These are phyloP conservation scores for Cataglyphis altisquamis DNA, from an alignment of 2,888 invertebrate genomes.

Conservation along the genomic window DNA sequence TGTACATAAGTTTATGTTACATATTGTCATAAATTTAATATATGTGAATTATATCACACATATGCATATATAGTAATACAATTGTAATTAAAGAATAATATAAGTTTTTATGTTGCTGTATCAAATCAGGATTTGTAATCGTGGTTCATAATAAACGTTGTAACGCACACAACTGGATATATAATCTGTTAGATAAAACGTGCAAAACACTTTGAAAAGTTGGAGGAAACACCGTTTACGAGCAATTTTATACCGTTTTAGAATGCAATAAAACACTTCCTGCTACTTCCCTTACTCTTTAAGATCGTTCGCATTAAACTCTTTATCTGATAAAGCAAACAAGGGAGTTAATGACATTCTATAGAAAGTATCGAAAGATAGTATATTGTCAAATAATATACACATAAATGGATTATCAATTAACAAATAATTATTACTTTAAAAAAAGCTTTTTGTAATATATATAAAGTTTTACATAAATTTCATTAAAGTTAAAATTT, in stretches of 20 bases:
- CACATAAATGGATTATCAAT: too few species aligned
- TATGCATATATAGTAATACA: background rate
- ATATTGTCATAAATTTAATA: background rate
- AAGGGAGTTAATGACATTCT: background rate
- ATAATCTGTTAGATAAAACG: constrained; percentile 71
- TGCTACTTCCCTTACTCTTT: constrained; percentile 29
- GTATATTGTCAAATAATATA: background rate
- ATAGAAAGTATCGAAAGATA: background rate
- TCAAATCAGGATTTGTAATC: constrained; percentile 58
- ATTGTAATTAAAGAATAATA: background rate
- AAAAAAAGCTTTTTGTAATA: background rate
- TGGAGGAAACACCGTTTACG: constrained; percentile 64
- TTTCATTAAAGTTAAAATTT: background rate
- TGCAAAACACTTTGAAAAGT: constrained; percentile 66
- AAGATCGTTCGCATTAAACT: constrained; percentile 14
- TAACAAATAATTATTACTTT: background rate
- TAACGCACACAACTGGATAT: constrained; percentile 44
- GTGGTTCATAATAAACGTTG: constrained; percentile 35
- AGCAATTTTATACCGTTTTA: constrained; percentile 67
- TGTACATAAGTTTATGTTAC: background rate
- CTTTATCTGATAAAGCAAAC: background rate
- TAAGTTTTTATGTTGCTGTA: background rate
- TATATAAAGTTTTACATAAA: background rate
- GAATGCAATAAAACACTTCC: constrained; percentile 55
- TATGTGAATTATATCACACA: background rate